Conservation (phyloP, 2,797 vertebrate species). For the Lithobates pipiens region DNA sequence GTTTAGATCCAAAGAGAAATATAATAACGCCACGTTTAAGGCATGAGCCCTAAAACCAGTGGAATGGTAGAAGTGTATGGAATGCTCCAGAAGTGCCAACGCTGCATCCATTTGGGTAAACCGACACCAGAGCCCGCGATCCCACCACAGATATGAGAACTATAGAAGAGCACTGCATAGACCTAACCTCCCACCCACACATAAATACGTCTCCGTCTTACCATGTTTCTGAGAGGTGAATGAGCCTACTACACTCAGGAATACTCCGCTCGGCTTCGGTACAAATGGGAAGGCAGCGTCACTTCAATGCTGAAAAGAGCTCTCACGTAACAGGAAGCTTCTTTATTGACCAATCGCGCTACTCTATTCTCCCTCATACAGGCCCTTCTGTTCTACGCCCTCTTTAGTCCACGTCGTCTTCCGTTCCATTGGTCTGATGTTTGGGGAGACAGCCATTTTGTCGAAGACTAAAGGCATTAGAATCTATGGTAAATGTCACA, state of each 20-base stretch:
- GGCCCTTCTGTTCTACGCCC: not conserved
- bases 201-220: not conserved
- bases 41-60: too few relatives aligned
- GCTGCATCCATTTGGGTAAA: too few relatives aligned
- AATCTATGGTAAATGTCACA: not conserved
- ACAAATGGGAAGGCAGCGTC: constrained; percentile 11
- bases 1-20: too few relatives aligned
- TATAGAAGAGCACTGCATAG: too few relatives aligned
- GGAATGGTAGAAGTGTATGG: too few relatives aligned
- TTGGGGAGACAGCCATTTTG: not conserved
- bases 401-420: not conserved
- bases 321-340: constrained; percentile 5
- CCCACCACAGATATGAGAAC: too few relatives aligned
- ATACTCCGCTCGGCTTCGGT: not conserved
- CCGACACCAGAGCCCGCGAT: too few relatives aligned
- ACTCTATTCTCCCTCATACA: not conserved
- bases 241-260: too few relatives aligned
- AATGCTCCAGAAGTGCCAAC: too few relatives aligned
- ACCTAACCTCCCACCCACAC: not conserved
- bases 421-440: not conserved
- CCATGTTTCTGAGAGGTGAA: not conserved
- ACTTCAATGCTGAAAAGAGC: not conserved
- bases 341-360: constrained; percentile 1
- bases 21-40: too few relatives aligned
- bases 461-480: not conserved